Conservation (phyloP, 2,888 invertebrate genomes). For the Mongoloraphidia duomilia region DNA sequence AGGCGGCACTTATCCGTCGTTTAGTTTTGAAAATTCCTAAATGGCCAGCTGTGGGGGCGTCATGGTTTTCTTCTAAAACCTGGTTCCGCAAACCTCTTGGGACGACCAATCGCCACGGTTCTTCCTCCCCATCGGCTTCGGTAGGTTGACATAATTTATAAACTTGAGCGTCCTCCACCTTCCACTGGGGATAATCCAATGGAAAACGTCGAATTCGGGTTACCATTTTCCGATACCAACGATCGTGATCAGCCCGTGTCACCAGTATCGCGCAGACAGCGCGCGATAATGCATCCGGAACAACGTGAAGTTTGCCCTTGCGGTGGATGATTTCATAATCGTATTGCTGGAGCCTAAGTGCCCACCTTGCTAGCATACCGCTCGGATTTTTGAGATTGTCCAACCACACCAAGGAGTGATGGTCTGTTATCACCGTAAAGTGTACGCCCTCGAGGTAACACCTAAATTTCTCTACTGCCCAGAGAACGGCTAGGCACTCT, state of each 20-base stretch:
- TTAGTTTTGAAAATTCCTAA: constrained; percentile 14
- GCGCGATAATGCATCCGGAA: no score
- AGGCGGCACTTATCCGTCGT: background rate
- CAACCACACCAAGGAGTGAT: no score
- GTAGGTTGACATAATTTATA: background rate
- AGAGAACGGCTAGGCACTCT: no score
- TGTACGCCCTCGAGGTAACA: no score
- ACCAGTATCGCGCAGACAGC: background rate
- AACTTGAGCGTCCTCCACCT: background rate
- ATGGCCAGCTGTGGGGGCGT: no score
- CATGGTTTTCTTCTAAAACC: constrained; percentile 13
- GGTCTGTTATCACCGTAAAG: no score
- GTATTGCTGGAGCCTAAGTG: no score
- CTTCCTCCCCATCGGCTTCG: background rate
- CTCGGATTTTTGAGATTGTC: no score
- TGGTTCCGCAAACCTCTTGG: background rate
- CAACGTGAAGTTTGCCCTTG: no score
- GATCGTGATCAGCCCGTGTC: background rate
- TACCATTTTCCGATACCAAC: background rate
- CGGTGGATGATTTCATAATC: no score
- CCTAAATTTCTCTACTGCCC: no score
- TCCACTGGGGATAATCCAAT: background rate
- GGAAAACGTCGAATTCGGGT: background rate
- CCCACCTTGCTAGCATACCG: no score
- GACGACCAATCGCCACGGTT: constrained; percentile 12